A percentile compares a stretch with the other conserved stretches of the same genome.
Conservation (phyloP, 2,113 vertebrate genomes). For the Elanus axillaris region DNA sequence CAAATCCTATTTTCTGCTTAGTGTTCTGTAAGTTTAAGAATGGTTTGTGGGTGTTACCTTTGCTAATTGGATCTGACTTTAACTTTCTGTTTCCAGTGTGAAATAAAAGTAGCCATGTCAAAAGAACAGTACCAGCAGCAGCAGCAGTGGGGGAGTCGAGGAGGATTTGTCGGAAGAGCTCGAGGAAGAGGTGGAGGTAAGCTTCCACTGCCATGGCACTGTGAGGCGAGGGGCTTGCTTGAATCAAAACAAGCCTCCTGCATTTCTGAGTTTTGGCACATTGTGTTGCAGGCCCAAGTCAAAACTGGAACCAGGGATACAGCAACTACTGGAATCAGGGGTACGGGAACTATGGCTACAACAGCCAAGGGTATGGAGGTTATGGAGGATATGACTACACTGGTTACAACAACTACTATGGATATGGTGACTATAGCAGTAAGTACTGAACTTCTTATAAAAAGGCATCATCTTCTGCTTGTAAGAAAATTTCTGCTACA, state of each 20-base stretch:
- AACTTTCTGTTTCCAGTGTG: conserved; percentile 80
- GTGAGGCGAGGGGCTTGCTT: accelerated
- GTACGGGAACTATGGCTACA: conserved; percentile 96
- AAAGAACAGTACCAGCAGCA: conserved; percentile 99
- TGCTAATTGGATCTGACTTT: background rate
- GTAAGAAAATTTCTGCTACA: conserved; percentile 9
- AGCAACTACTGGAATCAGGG: conserved; percentile 98
- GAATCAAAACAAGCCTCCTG: background rate
- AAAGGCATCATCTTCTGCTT: conserved; percentile 45
- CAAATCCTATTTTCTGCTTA: background rate
- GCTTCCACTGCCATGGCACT: background rate
- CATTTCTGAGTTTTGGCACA: conserved; percentile 57
- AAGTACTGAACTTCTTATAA: conserved; percentile 72
- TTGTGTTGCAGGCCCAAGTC: conserved; percentile 85
- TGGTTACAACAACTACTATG: conserved; percentile 99
- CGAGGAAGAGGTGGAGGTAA: conserved; percentile 88
- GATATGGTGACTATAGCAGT: conserved; percentile 98
- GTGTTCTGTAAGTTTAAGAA: background rate
- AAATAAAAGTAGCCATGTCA: conserved; percentile 98
- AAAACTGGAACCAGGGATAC: conserved; percentile 97
- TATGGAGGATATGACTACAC: conserved; percentile 97
- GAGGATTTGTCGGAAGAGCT: conserved; percentile 85
- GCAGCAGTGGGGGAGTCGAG: conserved; percentile 94
- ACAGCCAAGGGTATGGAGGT: conserved; percentile 95
- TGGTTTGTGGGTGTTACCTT: background rate